Conservation (phyloP, 1,140 invertebrate species). For the Plodia interpunctella region DNA sequence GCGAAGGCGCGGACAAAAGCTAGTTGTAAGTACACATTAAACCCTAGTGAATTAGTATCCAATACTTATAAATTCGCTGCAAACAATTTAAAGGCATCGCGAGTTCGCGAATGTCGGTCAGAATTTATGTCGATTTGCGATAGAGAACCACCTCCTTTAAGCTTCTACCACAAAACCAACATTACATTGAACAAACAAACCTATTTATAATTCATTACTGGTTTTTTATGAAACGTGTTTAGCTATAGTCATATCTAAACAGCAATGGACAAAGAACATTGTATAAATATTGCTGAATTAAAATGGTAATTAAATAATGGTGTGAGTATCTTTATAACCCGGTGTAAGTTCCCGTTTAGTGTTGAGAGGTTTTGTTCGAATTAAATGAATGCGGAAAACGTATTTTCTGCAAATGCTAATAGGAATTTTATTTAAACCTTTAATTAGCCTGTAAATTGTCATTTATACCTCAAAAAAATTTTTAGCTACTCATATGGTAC, state of each 20-base stretch:
- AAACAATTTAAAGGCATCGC: slow-evolving; percentile 11
- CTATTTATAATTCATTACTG: slow-evolving; percentile 12
- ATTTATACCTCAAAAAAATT: no score
- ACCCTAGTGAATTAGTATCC: neutral
- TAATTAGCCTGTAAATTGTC: no score
- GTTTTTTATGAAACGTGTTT: neutral
- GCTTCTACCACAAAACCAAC: neutral
- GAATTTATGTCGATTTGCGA: slow-evolving; percentile 21
- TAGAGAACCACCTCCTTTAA: slow-evolving; percentile 20
- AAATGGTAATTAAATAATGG: slow-evolving; percentile 11
- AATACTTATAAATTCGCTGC: slow-evolving; percentile 1
- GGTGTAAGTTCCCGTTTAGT: slow-evolving; percentile 34
- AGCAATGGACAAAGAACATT: slow-evolving; percentile 10
- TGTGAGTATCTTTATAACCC: slow-evolving; percentile 32
- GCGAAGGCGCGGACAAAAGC: no score
- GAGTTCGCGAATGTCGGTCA: slow-evolving; percentile 18
- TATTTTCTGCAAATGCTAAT: neutral
- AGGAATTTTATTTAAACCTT: neutral
- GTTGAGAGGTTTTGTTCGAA: slow-evolving; percentile 32
- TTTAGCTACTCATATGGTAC: no score
- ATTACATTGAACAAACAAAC: neutral
- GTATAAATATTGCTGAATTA: neutral
- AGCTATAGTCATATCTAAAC: neutral
- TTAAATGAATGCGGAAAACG: slow-evolving; percentile 29
- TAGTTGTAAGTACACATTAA: neutral